Percentiles rank a stretch among this genome's conserved stretches.
Conservation (phyloP, 2,113 vertebrate genomes). For the Pimephales promelas region DNA sequence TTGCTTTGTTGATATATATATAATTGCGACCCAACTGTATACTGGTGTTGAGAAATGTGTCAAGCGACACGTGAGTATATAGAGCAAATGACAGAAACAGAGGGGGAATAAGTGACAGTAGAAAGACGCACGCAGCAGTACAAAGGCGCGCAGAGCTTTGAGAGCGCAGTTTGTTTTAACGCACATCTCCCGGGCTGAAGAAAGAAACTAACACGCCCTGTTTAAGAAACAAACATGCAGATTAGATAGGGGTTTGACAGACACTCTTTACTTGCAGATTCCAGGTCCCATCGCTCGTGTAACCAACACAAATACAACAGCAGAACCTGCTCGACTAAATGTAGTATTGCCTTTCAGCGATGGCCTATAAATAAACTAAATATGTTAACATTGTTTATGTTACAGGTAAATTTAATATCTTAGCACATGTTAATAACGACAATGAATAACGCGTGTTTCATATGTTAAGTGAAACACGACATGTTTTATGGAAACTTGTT, state of each 20-base stretch:
- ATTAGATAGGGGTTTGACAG: constrained; percentile 76
- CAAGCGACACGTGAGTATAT: constrained; percentile 78
- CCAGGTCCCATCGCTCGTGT: constrained; percentile 69
- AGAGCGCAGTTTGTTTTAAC: constrained; percentile 82
- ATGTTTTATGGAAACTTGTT: background rate
- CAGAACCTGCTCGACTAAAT: constrained; percentile 62
- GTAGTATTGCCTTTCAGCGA: constrained; percentile 63
- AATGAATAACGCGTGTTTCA: background rate
- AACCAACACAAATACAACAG: constrained; percentile 57
- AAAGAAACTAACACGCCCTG: constrained; percentile 75
- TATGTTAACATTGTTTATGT: background rate
- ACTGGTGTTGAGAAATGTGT: constrained; percentile 71
- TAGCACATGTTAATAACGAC: too few relatives aligned
- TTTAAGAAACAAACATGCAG: constrained; percentile 84
- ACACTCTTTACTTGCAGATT: constrained; percentile 63
- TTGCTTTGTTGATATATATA: constrained; percentile 62
- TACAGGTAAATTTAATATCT: background rate
- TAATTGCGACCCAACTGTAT: constrained; percentile 79
- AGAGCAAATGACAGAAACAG: constrained; percentile 77
- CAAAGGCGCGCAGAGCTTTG: constrained; percentile 78
- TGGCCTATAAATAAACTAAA: constrained; percentile 40
- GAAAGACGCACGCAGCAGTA: constrained; percentile 80
- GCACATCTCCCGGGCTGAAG: constrained; percentile 76
- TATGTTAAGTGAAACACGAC: background rate
- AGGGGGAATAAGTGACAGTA: constrained; percentile 83